These are phyloP conservation scores for Novumbra hubbsi DNA, from an alignment of 2,797 vertebrate species.

Conservation along the genomic window DNA sequence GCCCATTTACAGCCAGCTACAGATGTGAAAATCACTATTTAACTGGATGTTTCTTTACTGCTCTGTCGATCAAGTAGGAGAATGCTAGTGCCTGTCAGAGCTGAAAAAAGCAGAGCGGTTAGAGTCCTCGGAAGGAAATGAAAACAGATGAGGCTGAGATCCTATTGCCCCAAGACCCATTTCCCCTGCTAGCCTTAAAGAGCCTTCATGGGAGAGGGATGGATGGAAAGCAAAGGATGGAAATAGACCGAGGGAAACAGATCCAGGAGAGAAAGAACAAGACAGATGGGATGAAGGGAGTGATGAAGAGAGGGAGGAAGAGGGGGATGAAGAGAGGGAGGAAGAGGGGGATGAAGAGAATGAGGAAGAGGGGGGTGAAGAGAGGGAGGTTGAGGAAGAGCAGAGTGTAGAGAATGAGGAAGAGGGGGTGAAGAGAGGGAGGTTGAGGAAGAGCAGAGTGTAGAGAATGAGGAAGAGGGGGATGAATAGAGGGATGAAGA, in stretches of 20 bases:
- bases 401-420: neutral
- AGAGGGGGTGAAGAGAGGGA: neutral
- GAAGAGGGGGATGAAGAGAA: neutral
- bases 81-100: neutral
- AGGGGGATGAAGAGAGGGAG: neutral
- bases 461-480: slow-evolving; percentile 15
- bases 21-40: slow-evolving; percentile 1
- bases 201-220: neutral
- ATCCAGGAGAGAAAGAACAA: neutral
- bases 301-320: neutral
- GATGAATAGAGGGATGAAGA: neutral
- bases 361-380: neutral
- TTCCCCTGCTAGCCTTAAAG: neutral
- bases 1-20: slow-evolving; percentile 10
- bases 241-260: neutral
- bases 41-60: slow-evolving; percentile 28
- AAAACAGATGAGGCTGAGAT: neutral
- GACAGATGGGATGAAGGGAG: slow-evolving; percentile 4
- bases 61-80: slow-evolving; percentile 15
- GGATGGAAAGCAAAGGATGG: neutral
- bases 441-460: neutral
- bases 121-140: neutral
- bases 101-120: neutral
- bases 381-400: too few species aligned
- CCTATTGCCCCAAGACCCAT: slow-evolving; percentile 3